Base-by-base conservation (phyloP, 2,888 invertebrate species). In the Hofmannophila pseudospretella region DNA sequence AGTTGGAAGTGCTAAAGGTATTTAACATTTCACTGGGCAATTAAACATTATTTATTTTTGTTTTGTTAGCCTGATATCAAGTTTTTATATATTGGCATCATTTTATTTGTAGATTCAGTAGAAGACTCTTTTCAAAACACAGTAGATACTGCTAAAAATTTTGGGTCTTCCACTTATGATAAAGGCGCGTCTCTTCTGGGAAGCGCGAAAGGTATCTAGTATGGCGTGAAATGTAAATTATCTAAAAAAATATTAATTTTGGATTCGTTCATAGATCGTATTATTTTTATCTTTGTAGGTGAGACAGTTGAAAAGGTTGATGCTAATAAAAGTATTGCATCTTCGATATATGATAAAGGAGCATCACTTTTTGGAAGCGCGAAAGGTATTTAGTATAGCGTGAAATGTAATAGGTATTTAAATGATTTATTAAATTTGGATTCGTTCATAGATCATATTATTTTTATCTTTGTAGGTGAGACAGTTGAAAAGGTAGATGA, bases 251-350 rank as follows among this genome's bases (percentile, higher is more conserved):
- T 16, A 16, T 16, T 16, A 4, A 16, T 16, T 16, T 16, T 16
- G 3, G 16, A 5, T 16, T 4, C 16, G 16, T 16, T 16, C 5
- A 5, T 3, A 4, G 5, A 16, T 16, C 3, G 3, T 16, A 5
- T 16, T 16, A 16, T 16, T 16, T 16, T 16, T 16, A 4, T 16
- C 5, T 16, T 16, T 16, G 16, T 16, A 16, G 16, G 5, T 4
- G 16, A 16, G 5, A 16, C 16, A 3, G 5, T 5, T 3, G 16
- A 16, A 16, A 65, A 81, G 42, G 64, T 78, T 67, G 81, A 81
- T 65, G 74, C 49, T 47, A 77, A 81, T 47, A 84, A 77, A 61
- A 80, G 76, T 78, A 70, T 60, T 7, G 62, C 75, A 2, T 51
- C 64, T 1, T 47, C 64, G 12, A 70, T 64, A 29, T 47, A 67